Conservation (phyloP, 2,888 invertebrate genomes). For the Xestia xanthographa region DNA sequence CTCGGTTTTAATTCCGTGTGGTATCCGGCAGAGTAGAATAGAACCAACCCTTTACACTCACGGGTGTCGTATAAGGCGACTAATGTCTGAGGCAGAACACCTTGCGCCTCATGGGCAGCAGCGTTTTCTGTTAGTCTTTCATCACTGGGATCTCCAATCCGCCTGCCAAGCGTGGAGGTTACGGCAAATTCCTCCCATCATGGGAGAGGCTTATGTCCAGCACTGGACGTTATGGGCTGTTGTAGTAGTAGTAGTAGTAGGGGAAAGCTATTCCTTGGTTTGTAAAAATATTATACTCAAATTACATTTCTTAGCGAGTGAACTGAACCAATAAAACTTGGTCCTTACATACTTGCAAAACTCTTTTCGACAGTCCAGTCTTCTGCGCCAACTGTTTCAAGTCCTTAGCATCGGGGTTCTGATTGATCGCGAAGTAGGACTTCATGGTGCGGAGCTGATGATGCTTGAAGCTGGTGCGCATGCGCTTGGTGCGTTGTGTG, state of each 20-base stretch:
- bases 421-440: conserved; percentile 99
- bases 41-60: too few species aligned
- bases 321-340: neutral
- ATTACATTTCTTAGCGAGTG: neutral
- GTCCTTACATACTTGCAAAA: conserved; percentile 95
- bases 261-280: conserved; percentile 79
- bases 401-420: conserved; percentile 99
- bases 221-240: too few species aligned
- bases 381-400: conserved; percentile 99
- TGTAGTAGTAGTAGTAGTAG: too few species aligned
- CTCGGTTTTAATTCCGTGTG: conserved; percentile 93
- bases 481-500: conserved; percentile 96
- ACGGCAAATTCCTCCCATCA: too few species aligned
- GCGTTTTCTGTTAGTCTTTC: too few species aligned
- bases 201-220: too few species aligned
- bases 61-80: too few species aligned
- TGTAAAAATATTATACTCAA: neutral
- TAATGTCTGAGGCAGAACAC: too few species aligned
- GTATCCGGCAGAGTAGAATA: too few species aligned
- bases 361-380: conserved; percentile 99
- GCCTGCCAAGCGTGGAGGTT: too few species aligned
- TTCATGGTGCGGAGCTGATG: conserved; percentile 99
- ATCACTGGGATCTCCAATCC: too few species aligned
- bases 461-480: conserved; percentile 99
- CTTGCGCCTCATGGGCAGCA: too few species aligned